These are phyloP conservation scores for Notarius quadriscutis DNA, from an alignment of 2,113 vertebrate genomes.

Conservation along the genomic window DNA sequence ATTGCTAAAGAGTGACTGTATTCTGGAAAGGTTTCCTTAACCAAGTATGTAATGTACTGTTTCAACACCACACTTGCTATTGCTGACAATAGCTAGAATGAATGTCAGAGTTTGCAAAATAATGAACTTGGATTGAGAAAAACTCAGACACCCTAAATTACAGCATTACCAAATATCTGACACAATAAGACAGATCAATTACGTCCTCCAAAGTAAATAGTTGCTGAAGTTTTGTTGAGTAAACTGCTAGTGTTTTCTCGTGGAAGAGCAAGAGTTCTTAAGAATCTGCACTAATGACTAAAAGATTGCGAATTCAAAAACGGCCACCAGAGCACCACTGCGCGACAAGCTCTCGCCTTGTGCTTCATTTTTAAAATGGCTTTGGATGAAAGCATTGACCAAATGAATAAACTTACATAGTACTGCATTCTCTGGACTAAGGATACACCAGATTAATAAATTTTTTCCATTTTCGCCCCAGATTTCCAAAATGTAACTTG, in stretches of 20 bases:
- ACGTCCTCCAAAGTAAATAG: neutral
- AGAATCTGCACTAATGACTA: neutral
- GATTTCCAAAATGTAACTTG: neutral
- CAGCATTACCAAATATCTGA: conserved; percentile 23
- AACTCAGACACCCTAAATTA: conserved; percentile 17
- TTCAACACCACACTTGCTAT: conserved; percentile 6
- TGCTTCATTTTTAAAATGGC: neutral
- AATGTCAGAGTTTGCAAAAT: conserved; percentile 23
- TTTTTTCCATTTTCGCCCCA: neutral
- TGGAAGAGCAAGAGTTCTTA: neutral
- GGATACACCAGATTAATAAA: neutral
- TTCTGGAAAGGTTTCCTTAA: conserved; percentile 2
- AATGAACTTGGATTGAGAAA: conserved; percentile 5
- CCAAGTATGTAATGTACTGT: neutral
- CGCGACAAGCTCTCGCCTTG: neutral
- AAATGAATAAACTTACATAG: too few species aligned
- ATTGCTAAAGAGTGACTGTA: conserved; percentile 26
- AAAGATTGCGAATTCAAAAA: neutral
- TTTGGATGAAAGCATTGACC: neutral
- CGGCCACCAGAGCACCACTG: neutral
- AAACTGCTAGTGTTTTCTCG: neutral
- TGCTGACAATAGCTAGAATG: conserved; percentile 6
- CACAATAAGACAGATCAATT: neutral
- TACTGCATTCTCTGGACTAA: neutral
- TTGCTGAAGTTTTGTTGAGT: neutral